Conservation (phyloP, 2,888 invertebrate genomes). For the Cynaeus angustus region DNA sequence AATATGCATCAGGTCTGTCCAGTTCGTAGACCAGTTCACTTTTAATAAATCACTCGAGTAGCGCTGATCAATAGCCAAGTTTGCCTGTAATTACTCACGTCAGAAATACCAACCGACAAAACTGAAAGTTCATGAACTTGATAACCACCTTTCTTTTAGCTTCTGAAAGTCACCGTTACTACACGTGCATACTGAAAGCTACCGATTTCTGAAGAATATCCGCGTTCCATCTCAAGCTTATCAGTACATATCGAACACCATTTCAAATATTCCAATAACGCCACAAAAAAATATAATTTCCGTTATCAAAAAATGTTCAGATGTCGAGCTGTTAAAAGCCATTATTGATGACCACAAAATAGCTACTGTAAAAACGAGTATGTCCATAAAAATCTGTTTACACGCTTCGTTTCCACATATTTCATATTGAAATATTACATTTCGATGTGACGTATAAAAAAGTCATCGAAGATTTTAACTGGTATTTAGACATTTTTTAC, state of each 20-base stretch:
- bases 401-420: slow-evolving; percentile 5
- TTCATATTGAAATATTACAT: slow-evolving; percentile 9
- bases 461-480: slow-evolving; percentile 13
- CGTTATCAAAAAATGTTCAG: slow-evolving; percentile 1
- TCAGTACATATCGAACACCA: slow-evolving; percentile 2
- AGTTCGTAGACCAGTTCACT: slow-evolving; percentile 48
- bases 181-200: slow-evolving; percentile 10
- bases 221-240: not conserved
- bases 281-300: slow-evolving; percentile 18
- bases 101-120: slow-evolving; percentile 38
- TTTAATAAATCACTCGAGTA: slow-evolving; percentile 58
- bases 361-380: slow-evolving; percentile 16
- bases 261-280: slow-evolving; percentile 2
- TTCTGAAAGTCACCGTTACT: not conserved
- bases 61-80: slow-evolving; percentile 53
- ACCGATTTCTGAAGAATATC: not conserved
- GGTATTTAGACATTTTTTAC: not conserved
- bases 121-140: slow-evolving; percentile 36
- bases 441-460: no score
- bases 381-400: slow-evolving; percentile 20
- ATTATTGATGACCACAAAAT: slow-evolving; percentile 6
- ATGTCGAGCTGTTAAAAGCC: not conserved
- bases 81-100: slow-evolving; percentile 53
- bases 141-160: slow-evolving; percentile 28
- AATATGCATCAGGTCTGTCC: slow-evolving; percentile 55